Conservation (phyloP, 2,113 vertebrate species). For the Sclerurus mexicanus region DNA sequence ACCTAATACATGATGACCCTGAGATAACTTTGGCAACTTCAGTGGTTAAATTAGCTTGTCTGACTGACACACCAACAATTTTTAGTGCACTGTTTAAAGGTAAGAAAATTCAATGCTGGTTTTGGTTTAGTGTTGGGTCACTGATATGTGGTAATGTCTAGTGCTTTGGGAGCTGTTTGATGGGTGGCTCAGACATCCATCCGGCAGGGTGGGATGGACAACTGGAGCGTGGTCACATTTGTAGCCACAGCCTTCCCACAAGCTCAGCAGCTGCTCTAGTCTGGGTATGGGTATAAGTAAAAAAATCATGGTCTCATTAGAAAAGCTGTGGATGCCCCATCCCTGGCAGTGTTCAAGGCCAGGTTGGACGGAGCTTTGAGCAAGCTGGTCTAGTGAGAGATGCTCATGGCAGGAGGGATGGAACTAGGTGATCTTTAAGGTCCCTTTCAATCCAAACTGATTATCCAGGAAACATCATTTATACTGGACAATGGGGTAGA, state of each 20-base stretch:
- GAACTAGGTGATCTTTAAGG: not conserved
- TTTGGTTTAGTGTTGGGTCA: not conserved
- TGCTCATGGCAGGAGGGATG: not conserved
- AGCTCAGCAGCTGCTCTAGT: not conserved
- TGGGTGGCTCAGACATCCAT: not conserved
- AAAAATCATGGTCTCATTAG: not conserved
- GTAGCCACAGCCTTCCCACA: not conserved
- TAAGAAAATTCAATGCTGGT: not conserved
- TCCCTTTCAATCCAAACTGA: not conserved
- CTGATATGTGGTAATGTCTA: accelerated
- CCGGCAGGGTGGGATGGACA: not conserved
- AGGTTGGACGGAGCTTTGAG: not conserved
- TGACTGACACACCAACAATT: not conserved
- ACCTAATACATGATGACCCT: not conserved
- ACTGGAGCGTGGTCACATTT: not conserved
- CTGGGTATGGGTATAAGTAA: not conserved
- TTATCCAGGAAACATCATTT: not conserved
- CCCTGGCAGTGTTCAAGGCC: not conserved
- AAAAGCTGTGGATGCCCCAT: not conserved
- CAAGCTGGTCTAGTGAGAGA: not conserved
- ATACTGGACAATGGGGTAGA: not conserved
- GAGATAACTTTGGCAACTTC: not conserved
- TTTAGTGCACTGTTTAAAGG: not conserved
- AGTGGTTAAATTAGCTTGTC: not conserved
- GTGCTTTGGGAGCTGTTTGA: not conserved